These are phyloP conservation scores for Nomada ruficornis DNA, from an alignment of 2,888 invertebrate genomes.

Conservation along the genomic window DNA sequence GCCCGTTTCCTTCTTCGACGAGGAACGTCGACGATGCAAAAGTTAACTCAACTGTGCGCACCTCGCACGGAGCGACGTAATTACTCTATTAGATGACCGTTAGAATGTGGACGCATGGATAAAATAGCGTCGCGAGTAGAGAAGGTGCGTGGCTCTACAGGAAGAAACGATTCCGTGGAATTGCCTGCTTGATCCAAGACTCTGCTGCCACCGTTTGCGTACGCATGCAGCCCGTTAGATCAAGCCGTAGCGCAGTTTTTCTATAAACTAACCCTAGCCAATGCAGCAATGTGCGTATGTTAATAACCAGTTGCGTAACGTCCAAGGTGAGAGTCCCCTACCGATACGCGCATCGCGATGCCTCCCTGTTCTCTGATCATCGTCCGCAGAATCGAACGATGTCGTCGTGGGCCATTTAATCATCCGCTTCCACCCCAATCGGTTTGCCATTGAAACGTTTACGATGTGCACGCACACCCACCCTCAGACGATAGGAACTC, in stretches of 20 bases:
- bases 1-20: neutral
- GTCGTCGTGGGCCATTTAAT: slow-evolving; percentile 68
- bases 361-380: slow-evolving; percentile 40
- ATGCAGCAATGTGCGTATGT: slow-evolving; percentile 52
- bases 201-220: slow-evolving; percentile 47
- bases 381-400: slow-evolving; percentile 53
- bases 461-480: neutral
- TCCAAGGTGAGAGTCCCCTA: slow-evolving; percentile 78
- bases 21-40: neutral
- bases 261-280: slow-evolving; percentile 55
- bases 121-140: slow-evolving; percentile 23
- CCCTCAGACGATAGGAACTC: neutral
- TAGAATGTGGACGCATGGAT: slow-evolving; percentile 13
- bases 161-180: slow-evolving; percentile 47
- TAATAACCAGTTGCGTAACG: slow-evolving; percentile 74
- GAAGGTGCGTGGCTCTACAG: neutral
- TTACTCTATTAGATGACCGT: slow-evolving; percentile 55
- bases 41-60: slow-evolving; percentile 32
- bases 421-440: slow-evolving; percentile 9
- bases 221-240: slow-evolving; percentile 26
- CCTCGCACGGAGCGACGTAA: slow-evolving; percentile 33
- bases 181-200: slow-evolving; percentile 56
- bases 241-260: slow-evolving; percentile 28
- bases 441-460: neutral
- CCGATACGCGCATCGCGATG: slow-evolving; percentile 53